Base-by-base conservation (phyloP, 2,113 vertebrate species). In the Herpetotheres cachinnans region DNA sequence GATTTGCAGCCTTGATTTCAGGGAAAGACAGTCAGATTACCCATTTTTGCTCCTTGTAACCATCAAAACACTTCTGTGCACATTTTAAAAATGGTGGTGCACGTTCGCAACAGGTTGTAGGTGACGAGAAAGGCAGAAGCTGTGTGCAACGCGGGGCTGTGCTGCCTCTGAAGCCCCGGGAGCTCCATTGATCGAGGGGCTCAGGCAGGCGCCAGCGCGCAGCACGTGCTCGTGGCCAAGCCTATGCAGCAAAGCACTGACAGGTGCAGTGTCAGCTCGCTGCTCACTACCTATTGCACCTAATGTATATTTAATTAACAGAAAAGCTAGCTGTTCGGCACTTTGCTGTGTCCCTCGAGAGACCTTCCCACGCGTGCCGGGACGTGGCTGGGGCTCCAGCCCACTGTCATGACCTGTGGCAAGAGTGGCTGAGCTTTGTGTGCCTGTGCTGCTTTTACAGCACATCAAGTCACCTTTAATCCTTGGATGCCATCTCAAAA, bases 21-120 rank as follows among this genome's bases (percentile, higher is more conserved):
- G 36, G 56, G 50, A 50, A 36, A 5, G 3, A 0, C 29, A 26
- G 26, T 4, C 77, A 6, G 4, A 11, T 56, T 20, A 32, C 55
- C 19, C 13, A 2, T 6, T 29, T 59, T 26, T 66, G 13, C 56
- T 42, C 24, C 65, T 25, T 2, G 3, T 40, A 38, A 22, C 47
- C 54, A 17, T 27, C 47, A 9, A 42, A 76, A 30, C 8, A 0
- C 50, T 65, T 55, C 32, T 13, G 29, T 13, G 29, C n/a, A 11
- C 1, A 0, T 8, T 59, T 30, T 16, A 9, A 32, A 17, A 42
- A 2, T 38, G 1, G 36, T 6, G 1, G 19, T 16, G 5, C 26
- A 0, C 7, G 21, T 38, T n/a, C 8, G 0, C 65, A 6, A 1
- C 2, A 2, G 14, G 42, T 5, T 15, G 30, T 13, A 19, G 61